These are phyloP conservation scores for Eulemur albifrons DNA, from an alignment of 2,797 vertebrate genomes.

Conservation along the genomic window DNA sequence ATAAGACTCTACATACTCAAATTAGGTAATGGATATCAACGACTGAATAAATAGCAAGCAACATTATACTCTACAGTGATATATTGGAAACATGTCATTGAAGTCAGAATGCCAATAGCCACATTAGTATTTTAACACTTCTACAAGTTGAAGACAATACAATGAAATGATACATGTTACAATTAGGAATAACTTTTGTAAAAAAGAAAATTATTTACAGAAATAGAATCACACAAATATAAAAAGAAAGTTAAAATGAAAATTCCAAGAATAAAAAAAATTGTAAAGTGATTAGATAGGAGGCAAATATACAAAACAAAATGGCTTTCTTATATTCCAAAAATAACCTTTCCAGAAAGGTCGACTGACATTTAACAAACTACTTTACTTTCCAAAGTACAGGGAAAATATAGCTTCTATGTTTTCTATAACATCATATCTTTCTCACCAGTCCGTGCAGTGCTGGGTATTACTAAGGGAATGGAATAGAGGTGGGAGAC, in stretches of 20 bases:
- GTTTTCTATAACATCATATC: background rate
- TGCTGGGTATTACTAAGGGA: background rate
- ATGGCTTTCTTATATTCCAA: background rate
- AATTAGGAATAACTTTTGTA: background rate
- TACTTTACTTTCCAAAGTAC: background rate
- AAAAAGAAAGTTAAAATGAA: background rate
- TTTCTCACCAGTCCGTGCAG: background rate
- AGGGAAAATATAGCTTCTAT: background rate
- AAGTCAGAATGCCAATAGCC: background rate
- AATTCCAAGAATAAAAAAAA: background rate
- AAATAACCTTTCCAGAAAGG: background rate
- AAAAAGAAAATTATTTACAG: background rate
- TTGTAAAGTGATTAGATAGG: background rate
- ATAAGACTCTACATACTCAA: background rate
- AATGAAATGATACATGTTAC: background rate
- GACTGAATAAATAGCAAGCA: background rate
- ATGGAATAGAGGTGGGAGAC: too few species aligned
- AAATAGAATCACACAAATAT: background rate
- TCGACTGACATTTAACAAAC: background rate
- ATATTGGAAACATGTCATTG: background rate
- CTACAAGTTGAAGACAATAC: background rate
- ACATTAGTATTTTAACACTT: background rate
- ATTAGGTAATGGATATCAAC: background rate
- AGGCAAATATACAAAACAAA: background rate
- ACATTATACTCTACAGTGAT: background rate